Evolutionary conservation across 2,888 invertebrate species (phyloP).

Genomic region (Xanthia icteritia): DNA sequence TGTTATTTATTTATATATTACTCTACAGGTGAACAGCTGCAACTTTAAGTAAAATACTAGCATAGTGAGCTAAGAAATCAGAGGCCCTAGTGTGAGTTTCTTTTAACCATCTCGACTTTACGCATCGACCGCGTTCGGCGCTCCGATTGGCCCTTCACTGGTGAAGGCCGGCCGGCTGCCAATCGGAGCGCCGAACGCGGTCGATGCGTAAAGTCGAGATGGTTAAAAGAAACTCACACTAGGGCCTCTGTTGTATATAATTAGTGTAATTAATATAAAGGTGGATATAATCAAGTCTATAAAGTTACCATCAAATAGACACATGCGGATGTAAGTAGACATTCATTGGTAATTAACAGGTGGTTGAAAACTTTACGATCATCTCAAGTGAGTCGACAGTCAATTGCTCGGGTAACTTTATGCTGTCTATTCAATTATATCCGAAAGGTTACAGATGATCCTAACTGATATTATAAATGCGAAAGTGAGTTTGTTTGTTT

Average conservation of each 20-base stretch:
- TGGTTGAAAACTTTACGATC: slow-evolving; percentile 20
- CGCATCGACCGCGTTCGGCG: no score
- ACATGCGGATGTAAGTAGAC: background rate
- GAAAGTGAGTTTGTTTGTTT: no score
- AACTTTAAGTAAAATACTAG: background rate
- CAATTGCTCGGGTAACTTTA: slow-evolving; percentile 11
- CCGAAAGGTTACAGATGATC: slow-evolving; percentile 7
- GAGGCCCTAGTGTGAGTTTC: no score
- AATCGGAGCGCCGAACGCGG: no score
- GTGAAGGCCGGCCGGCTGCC: no score
- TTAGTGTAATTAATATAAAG: background rate
- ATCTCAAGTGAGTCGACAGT: background rate
- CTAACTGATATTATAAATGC: no score
- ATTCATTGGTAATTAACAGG: slow-evolving; percentile 18
- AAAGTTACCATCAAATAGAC: background rate
- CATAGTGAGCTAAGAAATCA: background rate
- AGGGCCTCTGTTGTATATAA: background rate
- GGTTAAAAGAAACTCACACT: no score
- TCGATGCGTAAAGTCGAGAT: no score
- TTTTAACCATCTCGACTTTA: no score
- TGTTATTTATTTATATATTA: background rate
- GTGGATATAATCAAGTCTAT: background rate
- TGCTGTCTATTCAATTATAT: slow-evolving; percentile 38
- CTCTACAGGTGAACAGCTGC: background rate
- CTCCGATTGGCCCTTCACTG: no score